Base-by-base conservation (phyloP, 2,113 vertebrate genomes). In the Plotosus lineatus region DNA sequence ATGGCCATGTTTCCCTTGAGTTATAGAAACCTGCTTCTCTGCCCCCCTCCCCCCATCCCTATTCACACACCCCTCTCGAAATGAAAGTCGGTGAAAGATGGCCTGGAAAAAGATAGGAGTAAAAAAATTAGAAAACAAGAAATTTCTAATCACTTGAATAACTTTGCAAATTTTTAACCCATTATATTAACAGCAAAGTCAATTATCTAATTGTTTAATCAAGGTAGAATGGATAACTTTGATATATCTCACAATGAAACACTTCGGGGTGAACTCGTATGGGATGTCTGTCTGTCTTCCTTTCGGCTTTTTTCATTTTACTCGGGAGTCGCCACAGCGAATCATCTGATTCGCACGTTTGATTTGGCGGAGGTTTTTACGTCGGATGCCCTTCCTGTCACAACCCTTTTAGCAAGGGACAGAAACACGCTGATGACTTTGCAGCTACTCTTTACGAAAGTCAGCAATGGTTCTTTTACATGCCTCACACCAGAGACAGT, bases 1-100 rank as follows among this genome's bases (percentile, higher is more conserved):
- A 85, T 78, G 68, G 80, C 58, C 81, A 60, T 80, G 83, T 86
- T 86, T 60, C 80, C 83, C 74, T 36, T 81, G 60, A 81, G 85
- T 84, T 82, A 84, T 72, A 51, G 51, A 75, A 66, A 80, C 77
- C 69, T 83, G 75, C 66, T 48, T 73, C 77, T 72, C 80, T 77
- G 66, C 68, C 55, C 75, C 60, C 69, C 48, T 72, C 44, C 28
- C 40, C 23, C 10, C 74, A 82, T 23, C 68, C 60, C 56, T 23
- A 28, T 21, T 50, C 40, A 50, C 55, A 26, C 69, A 73, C 75
- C 51, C 48, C n/a, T 36, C 9, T n/a, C 15, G 10, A 14, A 14
- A 28, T 14, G 19, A 74, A 6, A 53, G 12, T 8, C 42, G 36
- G 17, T 44, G n/a, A 19, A 21, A 36, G 17, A 75, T 55, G 5